Evolutionary conservation across 2,888 invertebrate species (phyloP).

Genomic region (Hermodice carunculata): DNA sequence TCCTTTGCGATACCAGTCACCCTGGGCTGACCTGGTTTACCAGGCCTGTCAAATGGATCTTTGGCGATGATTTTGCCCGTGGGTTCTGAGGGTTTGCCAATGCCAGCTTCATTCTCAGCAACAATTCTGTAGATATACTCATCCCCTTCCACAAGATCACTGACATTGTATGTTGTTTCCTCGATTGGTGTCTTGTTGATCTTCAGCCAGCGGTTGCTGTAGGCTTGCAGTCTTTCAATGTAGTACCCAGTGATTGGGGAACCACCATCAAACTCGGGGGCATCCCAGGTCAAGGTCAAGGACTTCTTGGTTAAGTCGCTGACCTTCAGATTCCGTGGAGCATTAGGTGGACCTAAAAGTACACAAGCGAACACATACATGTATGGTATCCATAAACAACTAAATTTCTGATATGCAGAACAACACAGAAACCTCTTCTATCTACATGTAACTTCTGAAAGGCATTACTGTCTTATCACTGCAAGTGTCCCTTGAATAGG

Average conservation of each 20-base stretch:
- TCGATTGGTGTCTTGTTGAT: constrained; percentile 85
- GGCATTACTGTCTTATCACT: too few species aligned
- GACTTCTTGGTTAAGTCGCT: constrained; percentile 59
- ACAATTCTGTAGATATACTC: constrained; percentile 67
- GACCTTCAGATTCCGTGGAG: constrained; percentile 44
- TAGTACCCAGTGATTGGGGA: constrained; percentile 62
- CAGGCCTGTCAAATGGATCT: constrained; percentile 60
- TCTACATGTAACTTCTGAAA: too few species aligned
- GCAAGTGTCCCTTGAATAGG: too few species aligned
- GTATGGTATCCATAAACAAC: neutral
- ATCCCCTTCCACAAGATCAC: constrained; percentile 62
- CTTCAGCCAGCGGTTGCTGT: constrained; percentile 89
- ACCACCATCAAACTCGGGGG: constrained; percentile 66
- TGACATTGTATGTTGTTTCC: constrained; percentile 55
- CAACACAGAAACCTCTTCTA: too few species aligned
- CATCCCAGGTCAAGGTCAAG: constrained; percentile 62
- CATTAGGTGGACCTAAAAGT: constrained; percentile 71
- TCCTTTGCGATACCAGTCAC: constrained; percentile 26
- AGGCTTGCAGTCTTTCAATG: constrained; percentile 49
- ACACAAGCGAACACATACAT: neutral
- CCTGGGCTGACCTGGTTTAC: constrained; percentile 26
- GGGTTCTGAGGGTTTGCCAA: constrained; percentile 63
- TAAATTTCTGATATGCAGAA: neutral
- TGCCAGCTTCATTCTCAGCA: constrained; percentile 67
- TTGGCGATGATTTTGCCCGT: constrained; percentile 51